Evolutionary conservation across 2,888 invertebrate species (phyloP).

Genomic region (Pollenia angustigena): DNA sequence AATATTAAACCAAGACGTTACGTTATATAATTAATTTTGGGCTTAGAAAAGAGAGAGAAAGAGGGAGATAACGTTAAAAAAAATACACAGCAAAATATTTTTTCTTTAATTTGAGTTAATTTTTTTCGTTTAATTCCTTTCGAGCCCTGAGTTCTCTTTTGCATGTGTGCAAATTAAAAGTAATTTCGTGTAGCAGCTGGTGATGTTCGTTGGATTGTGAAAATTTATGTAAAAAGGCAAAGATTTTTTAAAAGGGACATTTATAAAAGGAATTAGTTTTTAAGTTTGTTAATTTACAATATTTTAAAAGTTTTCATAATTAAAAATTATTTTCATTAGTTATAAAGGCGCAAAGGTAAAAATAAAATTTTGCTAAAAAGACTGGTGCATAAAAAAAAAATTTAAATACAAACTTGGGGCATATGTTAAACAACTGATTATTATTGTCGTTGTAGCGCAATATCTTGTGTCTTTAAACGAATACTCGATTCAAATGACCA

Average conservation of each 20-base stretch:
- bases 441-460: too few species aligned
- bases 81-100: conserved; percentile 17
- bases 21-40: conserved; percentile 15
- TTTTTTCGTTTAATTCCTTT: background rate
- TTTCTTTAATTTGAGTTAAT: background rate
- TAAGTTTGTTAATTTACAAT: too few species aligned
- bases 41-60: background rate
- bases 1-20: conserved; percentile 8
- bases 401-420: too few species aligned
- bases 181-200: conserved; percentile 41
- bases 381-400: too few species aligned
- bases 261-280: conserved; percentile 3
- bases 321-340: too few species aligned
- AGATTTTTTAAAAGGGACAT: background rate
- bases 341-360: too few species aligned
- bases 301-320: too few species aligned
- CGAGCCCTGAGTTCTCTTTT: conserved; percentile 1
- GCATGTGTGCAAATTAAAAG: conserved; percentile 43
- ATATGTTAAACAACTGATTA: too few species aligned
- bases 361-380: too few species aligned
- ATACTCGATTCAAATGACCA: too few species aligned
- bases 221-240: conserved; percentile 3
- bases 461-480: too few species aligned
- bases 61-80: background rate
- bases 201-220: conserved; percentile 39